Evolutionary conservation across 2,797 vertebrate species (phyloP).

Genomic region (Pseudocheirus occidentalis): DNA sequence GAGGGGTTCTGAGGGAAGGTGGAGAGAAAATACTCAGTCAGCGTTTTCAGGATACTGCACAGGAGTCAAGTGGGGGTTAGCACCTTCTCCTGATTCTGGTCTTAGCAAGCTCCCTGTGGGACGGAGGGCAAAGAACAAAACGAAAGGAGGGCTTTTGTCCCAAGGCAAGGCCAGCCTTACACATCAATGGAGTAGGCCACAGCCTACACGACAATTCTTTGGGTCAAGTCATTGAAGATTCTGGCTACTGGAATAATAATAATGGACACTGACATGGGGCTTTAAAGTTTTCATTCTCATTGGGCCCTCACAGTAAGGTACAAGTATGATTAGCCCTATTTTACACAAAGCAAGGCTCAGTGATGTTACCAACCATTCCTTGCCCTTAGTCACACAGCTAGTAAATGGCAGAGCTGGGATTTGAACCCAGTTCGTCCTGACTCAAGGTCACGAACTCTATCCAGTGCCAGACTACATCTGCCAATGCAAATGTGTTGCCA

Average conservation of each 20-base stretch:
- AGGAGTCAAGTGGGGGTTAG: not conserved
- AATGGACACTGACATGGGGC: not conserved
- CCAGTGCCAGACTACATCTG: not conserved
- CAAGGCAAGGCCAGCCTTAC: not conserved
- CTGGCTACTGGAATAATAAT: slow-evolving; percentile 18
- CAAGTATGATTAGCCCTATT: not conserved
- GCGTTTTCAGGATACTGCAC: not conserved
- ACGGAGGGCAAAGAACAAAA: not conserved
- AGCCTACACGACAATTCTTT: not conserved
- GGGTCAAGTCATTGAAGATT: not conserved
- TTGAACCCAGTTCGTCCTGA: not conserved
- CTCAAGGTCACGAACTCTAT: not conserved
- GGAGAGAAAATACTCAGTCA: not conserved
- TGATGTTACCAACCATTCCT: not conserved
- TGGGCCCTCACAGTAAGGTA: not conserved
- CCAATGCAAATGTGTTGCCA: not conserved
- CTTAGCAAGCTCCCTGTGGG: not conserved
- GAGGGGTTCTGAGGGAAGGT: not conserved
- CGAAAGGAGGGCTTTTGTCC: not conserved
- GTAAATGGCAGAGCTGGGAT: not conserved
- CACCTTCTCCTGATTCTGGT: slow-evolving; percentile 35
- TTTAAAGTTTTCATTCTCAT: not conserved
- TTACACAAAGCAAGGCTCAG: not conserved
- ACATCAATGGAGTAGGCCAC: not conserved
- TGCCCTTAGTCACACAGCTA: not conserved